These are phyloP conservation scores for Larimichthys polyactis DNA, from an alignment of 2,113 vertebrate genomes.

Conservation along the genomic window DNA sequence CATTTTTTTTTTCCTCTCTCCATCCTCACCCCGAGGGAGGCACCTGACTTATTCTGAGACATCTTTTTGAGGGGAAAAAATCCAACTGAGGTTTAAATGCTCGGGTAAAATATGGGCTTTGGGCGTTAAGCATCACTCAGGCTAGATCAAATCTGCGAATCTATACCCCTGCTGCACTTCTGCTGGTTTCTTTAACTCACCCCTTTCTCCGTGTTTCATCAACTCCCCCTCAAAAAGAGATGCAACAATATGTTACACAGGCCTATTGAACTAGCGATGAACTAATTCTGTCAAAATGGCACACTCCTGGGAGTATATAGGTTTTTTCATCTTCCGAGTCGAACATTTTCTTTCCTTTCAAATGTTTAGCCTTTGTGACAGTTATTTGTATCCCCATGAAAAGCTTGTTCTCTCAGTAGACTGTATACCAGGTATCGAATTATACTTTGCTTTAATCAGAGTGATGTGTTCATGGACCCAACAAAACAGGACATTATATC, in stretches of 20 bases:
- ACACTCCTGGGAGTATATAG: constrained; percentile 57
- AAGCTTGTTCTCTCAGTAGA: constrained; percentile 58
- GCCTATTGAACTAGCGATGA: constrained; percentile 68
- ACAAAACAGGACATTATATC: constrained; percentile 59
- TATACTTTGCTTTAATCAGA: constrained; percentile 61
- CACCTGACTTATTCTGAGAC: constrained; percentile 73
- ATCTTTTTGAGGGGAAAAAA: constrained; percentile 71
- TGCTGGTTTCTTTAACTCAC: constrained; percentile 56
- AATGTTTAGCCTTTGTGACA: constrained; percentile 70
- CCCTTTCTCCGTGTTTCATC: constrained; percentile 72
- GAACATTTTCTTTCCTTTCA: constrained; percentile 34
- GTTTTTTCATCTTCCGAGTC: constrained; percentile 62
- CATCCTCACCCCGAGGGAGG: constrained; percentile 58
- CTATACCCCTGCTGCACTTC: constrained; percentile 43
- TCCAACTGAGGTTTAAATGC: constrained; percentile 71
- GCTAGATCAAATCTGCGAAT: constrained; percentile 71
- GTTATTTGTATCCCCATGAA: constrained; percentile 66
- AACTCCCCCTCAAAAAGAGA: constrained; percentile 63
- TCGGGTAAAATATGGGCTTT: constrained; percentile 69
- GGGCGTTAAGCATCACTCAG: constrained; percentile 70
- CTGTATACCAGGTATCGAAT: constrained; percentile 55
- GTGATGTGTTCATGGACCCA: constrained; percentile 35
- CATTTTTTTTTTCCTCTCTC: constrained; percentile 20
- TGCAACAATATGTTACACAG: constrained; percentile 55
- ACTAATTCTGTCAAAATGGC: constrained; percentile 78